Base-by-base conservation (phyloP, 2,797 vertebrate species). In the Scomberomorus guttatus region DNA sequence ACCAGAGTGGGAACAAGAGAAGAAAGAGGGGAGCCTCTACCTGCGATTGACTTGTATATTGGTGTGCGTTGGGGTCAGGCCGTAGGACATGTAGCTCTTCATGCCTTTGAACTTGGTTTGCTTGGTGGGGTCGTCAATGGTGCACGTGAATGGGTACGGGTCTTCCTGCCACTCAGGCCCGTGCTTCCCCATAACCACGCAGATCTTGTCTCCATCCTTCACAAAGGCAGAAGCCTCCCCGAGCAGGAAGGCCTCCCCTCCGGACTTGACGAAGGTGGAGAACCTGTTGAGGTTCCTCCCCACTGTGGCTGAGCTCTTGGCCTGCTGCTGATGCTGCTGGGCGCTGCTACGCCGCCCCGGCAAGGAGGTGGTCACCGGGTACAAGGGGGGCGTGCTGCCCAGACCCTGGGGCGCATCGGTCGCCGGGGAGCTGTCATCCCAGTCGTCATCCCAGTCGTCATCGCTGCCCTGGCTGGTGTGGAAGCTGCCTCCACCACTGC, bases 81-180 rank as follows among this genome's bases (percentile, higher is more conserved):
- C 97, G 70, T 99, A 99, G 3, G 98, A 97, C n/a, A 99, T 99
- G 93, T 98, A 99, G 79, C 97, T 99, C 94, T 99, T 99, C 97
- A 99, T 99, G 78, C 98, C 98, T 89, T 99, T 99, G 91, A 99
- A 99, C 93, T 99, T 99, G 80, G 98, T 99, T 95, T 99, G 98
- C 89, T 97, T 99, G 81, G 97, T 99, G 68, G 98, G 98, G 85
- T 99, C 98, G 13, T 99, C 98, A 0, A 99, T 97, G 88, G 96
- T 96, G 89, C 98, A 99, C 3, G 93, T 94, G 92, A 99, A 99
- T 0, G 97, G 97, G 76, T 97, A 96, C 0, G 97, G 97, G 77
- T 97, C 96, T 82, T 98, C 97, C 84, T 99, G 97, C 98, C 98
- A 99, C 92, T 99, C 97, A 0, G 97, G 97, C 1, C 98, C 98